Conservation (phyloP, 2,113 vertebrate genomes). For the Carollia perspicillata region DNA sequence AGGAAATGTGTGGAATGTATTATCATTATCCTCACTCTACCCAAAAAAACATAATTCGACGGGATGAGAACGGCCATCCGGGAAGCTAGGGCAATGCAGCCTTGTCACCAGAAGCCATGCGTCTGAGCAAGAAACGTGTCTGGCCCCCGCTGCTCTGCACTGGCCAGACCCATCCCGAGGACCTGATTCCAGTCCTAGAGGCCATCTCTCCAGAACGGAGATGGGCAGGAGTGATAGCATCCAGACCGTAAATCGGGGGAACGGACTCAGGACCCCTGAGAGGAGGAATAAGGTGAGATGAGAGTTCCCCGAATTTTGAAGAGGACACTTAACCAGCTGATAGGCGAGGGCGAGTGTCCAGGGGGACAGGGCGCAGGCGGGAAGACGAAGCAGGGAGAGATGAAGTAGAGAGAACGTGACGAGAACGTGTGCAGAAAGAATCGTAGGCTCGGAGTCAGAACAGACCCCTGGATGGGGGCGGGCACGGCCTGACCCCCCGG, state of each 20-base stretch:
- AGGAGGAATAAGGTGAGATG: background rate
- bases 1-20: background rate
- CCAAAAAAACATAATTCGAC: background rate
- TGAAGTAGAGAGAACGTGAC: background rate
- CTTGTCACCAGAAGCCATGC: background rate
- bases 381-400: background rate
- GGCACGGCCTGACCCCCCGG: background rate
- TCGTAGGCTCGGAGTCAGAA: background rate
- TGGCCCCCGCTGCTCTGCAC: accelerated
- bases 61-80: background rate
- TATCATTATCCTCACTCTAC: background rate
- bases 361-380: background rate
- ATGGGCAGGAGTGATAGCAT: background rate
- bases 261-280: background rate
- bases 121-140: background rate
- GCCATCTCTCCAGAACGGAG: background rate
- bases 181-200: background rate
- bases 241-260: background rate
- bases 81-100: background rate
- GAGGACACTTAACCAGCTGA: background rate
- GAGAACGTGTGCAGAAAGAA: background rate
- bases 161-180: background rate
- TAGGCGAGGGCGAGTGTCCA: background rate
- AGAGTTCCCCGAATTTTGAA: background rate
- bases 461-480: accelerated